Conservation (phyloP, 2,113 vertebrate genomes). For the Larimichthys crocea region DNA sequence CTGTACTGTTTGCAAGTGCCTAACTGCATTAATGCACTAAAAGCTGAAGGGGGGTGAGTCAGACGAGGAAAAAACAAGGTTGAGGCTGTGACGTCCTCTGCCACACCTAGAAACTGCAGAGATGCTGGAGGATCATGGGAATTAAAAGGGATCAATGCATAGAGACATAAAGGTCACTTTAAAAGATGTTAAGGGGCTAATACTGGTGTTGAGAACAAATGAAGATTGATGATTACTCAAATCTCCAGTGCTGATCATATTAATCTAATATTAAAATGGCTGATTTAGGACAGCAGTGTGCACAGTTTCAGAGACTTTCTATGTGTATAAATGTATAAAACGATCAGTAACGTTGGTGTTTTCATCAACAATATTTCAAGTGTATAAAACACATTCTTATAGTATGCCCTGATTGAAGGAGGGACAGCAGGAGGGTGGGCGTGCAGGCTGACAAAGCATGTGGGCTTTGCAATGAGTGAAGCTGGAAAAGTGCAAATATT, state of each 20-base stretch:
- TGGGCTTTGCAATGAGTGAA: not conserved
- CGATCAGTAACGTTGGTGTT: not conserved
- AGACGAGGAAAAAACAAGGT: slow-evolving; percentile 68
- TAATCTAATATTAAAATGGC: not conserved
- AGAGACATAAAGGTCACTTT: slow-evolving; percentile 24
- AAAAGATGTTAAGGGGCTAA: not conserved
- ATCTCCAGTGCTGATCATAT: not conserved
- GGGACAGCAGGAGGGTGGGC: not conserved
- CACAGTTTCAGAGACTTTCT: not conserved
- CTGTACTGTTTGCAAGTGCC: slow-evolving; percentile 40
- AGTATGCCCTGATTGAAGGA: not conserved
- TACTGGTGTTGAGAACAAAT: not conserved
- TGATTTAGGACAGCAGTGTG: not conserved
- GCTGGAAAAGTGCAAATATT: not conserved
- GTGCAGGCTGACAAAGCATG: not conserved
- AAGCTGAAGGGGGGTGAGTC: slow-evolving; percentile 66
- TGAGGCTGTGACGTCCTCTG: slow-evolving; percentile 62
- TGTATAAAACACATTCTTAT: not conserved
- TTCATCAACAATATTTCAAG: not conserved
- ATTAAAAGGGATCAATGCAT: slow-evolving; percentile 31
- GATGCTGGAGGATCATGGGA: slow-evolving; percentile 47
- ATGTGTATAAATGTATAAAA: not conserved
- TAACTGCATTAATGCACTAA: slow-evolving; percentile 57
- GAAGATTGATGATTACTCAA: not conserved
- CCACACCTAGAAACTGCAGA: slow-evolving; percentile 74